These are phyloP conservation scores for Nymphalis io DNA, from an alignment of 1,140 invertebrate genomes.

Conservation along the genomic window DNA sequence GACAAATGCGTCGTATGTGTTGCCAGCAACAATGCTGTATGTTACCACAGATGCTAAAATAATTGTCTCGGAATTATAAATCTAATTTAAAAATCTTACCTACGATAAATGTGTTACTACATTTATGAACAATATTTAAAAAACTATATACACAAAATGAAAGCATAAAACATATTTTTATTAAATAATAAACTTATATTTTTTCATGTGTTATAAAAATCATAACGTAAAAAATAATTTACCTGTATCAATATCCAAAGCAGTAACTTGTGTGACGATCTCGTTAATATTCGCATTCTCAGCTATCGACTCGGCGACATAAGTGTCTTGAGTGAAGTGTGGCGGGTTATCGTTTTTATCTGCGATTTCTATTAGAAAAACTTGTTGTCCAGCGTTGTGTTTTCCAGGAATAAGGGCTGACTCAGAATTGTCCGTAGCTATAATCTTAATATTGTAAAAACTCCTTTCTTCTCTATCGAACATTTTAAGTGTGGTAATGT, in stretches of 20 bases:
- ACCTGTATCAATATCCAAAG: slow-evolving; percentile 88
- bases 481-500: slow-evolving; percentile 87
- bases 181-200: too few relatives aligned
- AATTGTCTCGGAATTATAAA: neutral
- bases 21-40: slow-evolving; percentile 90
- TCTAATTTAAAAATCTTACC: neutral
- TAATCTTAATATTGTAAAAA: slow-evolving; percentile 91
- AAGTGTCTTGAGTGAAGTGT: slow-evolving; percentile 86
- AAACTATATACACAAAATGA: too few relatives aligned
- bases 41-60: slow-evolving; percentile 86
- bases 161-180: too few relatives aligned
- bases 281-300: slow-evolving; percentile 91
- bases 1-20: slow-evolving; percentile 88
- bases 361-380: slow-evolving; percentile 92
- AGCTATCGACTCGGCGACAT: slow-evolving; percentile 88
- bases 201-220: too few relatives aligned
- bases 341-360: slow-evolving; percentile 96
- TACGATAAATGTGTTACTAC: too few relatives aligned
- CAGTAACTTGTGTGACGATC: slow-evolving; percentile 90
- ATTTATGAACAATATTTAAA: too few relatives aligned
- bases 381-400: slow-evolving; percentile 87
- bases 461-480: slow-evolving; percentile 91
- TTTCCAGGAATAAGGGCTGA: slow-evolving; percentile 86
- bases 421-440: slow-evolving; percentile 91
- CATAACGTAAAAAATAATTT: slow-evolving; percentile 19